Conservation (phyloP, 2,888 invertebrate genomes). For the Diaperis boleti region DNA sequence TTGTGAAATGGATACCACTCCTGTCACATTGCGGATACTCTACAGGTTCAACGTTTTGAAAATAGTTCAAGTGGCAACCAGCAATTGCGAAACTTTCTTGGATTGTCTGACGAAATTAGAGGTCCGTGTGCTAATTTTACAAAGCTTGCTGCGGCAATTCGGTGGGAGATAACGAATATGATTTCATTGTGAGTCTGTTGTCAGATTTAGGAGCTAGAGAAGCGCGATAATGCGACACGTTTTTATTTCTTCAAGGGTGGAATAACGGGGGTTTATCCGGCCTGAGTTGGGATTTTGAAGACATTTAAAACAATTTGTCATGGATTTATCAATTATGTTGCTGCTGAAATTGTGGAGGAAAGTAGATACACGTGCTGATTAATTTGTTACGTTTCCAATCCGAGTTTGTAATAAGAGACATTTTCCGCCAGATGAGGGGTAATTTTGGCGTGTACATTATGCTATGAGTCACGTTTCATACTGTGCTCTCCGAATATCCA, state of each 20-base stretch:
- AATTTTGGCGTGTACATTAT: too few species aligned
- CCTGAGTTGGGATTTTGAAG: constrained; percentile 4
- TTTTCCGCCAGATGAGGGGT: too few species aligned
- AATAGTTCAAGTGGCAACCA: constrained; percentile 28
- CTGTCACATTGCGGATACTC: constrained; percentile 2
- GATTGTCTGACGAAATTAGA: constrained; percentile 28
- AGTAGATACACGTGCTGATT: too few species aligned
- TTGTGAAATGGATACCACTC: not conserved
- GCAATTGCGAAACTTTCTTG: constrained; percentile 12
- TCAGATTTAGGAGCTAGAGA: constrained; percentile 23
- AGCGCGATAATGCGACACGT: constrained; percentile 32
- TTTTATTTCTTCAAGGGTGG: constrained; percentile 22
- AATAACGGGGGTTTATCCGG: constrained; percentile 7
- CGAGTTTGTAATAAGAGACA: too few species aligned
- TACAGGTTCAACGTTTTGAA: constrained; percentile 10
- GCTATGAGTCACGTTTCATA: too few species aligned
- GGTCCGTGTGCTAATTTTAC: constrained; percentile 30
- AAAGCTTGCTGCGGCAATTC: constrained; percentile 24
- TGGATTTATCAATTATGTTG: constrained; percentile 25
- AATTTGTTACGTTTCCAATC: too few species aligned
- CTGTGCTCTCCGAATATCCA: too few species aligned
- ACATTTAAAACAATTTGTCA: constrained; percentile 17
- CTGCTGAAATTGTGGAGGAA: not conserved
- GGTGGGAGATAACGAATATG: constrained; percentile 26
- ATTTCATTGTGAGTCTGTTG: constrained; percentile 24